Evolutionary conservation across 2,113 vertebrate genomes (phyloP).

Genomic region (Planiliza haematocheilus): DNA sequence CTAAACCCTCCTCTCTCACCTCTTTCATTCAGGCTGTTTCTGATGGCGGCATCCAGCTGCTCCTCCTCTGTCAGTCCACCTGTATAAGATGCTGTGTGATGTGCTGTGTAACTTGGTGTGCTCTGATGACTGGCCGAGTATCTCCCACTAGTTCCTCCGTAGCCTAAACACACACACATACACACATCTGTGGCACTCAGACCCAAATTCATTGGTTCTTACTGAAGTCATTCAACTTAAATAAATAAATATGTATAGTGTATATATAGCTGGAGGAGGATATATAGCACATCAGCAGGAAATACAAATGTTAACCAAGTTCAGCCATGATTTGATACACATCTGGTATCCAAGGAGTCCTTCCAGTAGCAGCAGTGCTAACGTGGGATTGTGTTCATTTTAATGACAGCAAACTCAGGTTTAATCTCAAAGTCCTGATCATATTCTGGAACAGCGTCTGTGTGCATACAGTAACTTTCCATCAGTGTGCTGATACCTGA

Average conservation of each 20-base stretch:
- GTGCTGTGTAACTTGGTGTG: conserved; percentile 67
- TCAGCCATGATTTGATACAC: background rate
- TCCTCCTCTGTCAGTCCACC: conserved; percentile 90
- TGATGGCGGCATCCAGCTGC: conserved; percentile 89
- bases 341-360: background rate
- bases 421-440: too few species aligned
- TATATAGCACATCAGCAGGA: too few species aligned
- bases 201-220: too few species aligned
- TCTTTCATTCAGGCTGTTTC: conserved; percentile 88
- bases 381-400: too few species aligned
- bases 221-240: too few species aligned
- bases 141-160: conserved; percentile 34
- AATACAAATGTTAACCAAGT: background rate
- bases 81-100: conserved; percentile 35
- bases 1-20: conserved; percentile 74
- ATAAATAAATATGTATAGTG: too few species aligned
- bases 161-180: conserved; percentile 57
- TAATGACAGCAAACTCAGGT: too few species aligned
- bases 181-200: background rate
- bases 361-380: background rate
- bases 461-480: background rate
- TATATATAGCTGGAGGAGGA: too few species aligned
- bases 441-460: background rate
- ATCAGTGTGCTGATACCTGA: conserved; percentile 73
- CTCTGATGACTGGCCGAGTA: conserved; percentile 3